A percentile compares a stretch with the other conserved stretches of the same genome.
These are phyloP conservation scores for Polyodon spathula DNA, from an alignment of 2,113 vertebrate genomes.

Conservation along the genomic window DNA sequence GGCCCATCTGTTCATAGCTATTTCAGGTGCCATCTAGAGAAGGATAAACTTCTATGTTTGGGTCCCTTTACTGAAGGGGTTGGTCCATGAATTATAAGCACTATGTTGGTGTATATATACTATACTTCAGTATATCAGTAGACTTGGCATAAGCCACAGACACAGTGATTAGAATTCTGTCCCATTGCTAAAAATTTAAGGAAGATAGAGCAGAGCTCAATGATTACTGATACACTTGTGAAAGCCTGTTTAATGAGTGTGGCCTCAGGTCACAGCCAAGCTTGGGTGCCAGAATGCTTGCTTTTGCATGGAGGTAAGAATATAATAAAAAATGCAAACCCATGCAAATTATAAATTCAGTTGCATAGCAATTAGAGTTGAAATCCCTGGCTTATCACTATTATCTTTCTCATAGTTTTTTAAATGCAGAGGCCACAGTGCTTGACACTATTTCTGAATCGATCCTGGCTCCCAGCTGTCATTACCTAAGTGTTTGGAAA, in stretches of 20 bases:
- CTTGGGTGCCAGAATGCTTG: not conserved
- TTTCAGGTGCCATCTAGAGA: too few relatives aligned
- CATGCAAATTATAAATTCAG: conserved; percentile 1
- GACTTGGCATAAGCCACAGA: not conserved
- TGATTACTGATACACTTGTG: conserved; percentile 7
- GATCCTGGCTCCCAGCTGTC: not conserved
- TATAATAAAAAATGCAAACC: not conserved
- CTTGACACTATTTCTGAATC: not conserved
- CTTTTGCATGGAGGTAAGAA: not conserved
- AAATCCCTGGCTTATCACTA: conserved; percentile 1
- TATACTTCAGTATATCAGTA: too few relatives aligned
- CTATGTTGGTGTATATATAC: too few relatives aligned
- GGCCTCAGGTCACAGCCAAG: conserved; percentile 5
- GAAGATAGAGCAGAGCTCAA: not conserved
- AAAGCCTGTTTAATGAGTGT: conserved; percentile 6
- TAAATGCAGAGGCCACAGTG: not conserved
- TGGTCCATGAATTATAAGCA: too few relatives aligned
- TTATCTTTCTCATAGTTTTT: conserved; percentile 4
- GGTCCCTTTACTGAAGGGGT: too few relatives aligned
- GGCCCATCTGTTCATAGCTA: too few relatives aligned
- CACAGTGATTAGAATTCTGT: not conserved
- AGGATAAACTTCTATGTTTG: too few relatives aligned
- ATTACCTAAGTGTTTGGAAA: not conserved
- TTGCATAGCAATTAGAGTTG: not conserved
- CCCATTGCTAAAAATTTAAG: not conserved